Base-by-base conservation (phyloP, 2,113 vertebrate species). In the Erpornis zantholeuca region DNA sequence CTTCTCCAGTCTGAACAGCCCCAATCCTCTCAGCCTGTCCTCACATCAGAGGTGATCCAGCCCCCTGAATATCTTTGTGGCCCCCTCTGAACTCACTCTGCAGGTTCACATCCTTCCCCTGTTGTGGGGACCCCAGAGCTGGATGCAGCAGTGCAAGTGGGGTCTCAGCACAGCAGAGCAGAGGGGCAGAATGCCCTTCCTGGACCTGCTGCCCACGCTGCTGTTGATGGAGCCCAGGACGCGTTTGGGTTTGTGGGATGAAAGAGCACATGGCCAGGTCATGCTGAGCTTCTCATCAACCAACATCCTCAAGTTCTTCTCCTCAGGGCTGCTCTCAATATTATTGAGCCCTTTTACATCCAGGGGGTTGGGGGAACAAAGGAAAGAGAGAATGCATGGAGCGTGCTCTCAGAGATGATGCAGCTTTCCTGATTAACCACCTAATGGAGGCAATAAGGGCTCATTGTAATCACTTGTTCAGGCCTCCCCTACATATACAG, bases 161-260 rank as follows among this genome's bases (percentile, higher is more conserved):
- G 36, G 8, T 63, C 35, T 27, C 49, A 50, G 3, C 7, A 57
- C 49, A 50, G 3, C 7, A 57, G 49, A 56, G 31, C 1, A 68
- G 40, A 68, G 16, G 8, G 12, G 9, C 27, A 86, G 28, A 49
- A 31, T 21, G 12, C 12, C 20, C 23, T 49, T 6, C 28, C 49
- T 22, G 3, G 2, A 15, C 16, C 31, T 35, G 45, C n/a, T 57
- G 29, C 18, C 35, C 53, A 12, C 0, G 0, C 7, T 11, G 2
- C 9, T 56, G 18, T 5, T 19, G 54, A 29, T 57, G 20, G 6
- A 50, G 33, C 16, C 33, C 35, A 44, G 35, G 23, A n/a, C 11
- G 16, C 0, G 0, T 17, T 4, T 44, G 31, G 19, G 11, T 42
- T 44, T 44, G 4, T 16, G 17, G 56, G 35, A 14, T 63, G 13